Percentiles rank a stretch among this genome's conserved stretches.
Conservation (phyloP, 2,888 invertebrate species). For the Lithosia quadra region DNA sequence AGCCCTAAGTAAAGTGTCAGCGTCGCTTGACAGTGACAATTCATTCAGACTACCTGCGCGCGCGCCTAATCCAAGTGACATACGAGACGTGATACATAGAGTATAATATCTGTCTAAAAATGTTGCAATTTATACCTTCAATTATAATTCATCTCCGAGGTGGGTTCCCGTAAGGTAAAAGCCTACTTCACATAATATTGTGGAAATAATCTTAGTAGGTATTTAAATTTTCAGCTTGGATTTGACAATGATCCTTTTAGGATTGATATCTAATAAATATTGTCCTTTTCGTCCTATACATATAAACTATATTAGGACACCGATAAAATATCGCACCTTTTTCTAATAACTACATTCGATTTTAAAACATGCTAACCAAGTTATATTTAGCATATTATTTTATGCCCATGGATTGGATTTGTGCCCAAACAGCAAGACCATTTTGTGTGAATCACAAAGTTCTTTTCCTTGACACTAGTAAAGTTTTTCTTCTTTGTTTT, state of each 20-base stretch:
- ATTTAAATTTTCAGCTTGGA: not conserved
- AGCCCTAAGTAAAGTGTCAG: constrained; percentile 77
- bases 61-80: constrained; percentile 83
- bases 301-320: too few species aligned
- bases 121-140: constrained; percentile 19
- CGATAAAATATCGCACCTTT: too few species aligned
- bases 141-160: constrained; percentile 14
- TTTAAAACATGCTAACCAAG: not conserved
- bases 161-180: not conserved
- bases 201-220: not conserved
- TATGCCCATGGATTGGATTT: too few species aligned
- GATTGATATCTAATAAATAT: too few species aligned
- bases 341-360: too few species aligned
- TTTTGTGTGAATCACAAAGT: not conserved
- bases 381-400: too few species aligned
- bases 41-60: constrained; percentile 86
- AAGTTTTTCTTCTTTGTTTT: too few species aligned
- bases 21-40: constrained; percentile 80
- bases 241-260: too few species aligned
- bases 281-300: too few species aligned
- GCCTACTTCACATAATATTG: not conserved
- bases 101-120: constrained; percentile 14
- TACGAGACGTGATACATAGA: constrained; percentile 72
- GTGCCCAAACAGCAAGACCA: not conserved
- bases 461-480: not conserved